phyloP scores from a whole-genome alignment of 1,140 invertebrate species.

The Himalopsyche phryganea region DNA sequence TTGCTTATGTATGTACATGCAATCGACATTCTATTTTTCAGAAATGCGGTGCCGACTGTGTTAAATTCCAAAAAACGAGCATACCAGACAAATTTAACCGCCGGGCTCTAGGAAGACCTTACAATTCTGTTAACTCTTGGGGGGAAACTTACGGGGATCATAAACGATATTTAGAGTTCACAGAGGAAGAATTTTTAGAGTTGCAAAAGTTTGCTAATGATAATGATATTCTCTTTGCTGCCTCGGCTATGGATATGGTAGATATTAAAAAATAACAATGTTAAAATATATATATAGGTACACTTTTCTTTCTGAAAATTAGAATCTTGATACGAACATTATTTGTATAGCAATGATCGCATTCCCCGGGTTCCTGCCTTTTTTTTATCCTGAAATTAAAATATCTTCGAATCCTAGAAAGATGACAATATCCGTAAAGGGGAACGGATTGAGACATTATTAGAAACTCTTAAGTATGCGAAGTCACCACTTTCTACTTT shows the following conservation, averaged over 20 bases:
- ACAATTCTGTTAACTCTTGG: slow-evolving; percentile 65
- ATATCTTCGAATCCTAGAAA: too few species aligned
- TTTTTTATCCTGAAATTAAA: too few species aligned
- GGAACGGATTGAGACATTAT: too few species aligned
- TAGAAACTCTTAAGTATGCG: too few species aligned
- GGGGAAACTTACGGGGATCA: slow-evolving; percentile 76
- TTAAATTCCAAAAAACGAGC: slow-evolving; percentile 79
- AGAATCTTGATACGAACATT: too few species aligned
- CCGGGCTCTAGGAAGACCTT: slow-evolving; percentile 59
- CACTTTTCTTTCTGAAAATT: too few species aligned
- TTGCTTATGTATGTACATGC: neutral
- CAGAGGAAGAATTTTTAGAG: slow-evolving; percentile 60
- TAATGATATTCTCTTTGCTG: slow-evolving; percentile 64
- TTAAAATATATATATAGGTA: too few species aligned
- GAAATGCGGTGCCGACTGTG: slow-evolving; percentile 73
- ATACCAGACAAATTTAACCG: slow-evolving; percentile 67
- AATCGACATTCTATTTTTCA: slow-evolving; percentile 40
- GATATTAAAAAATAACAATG: too few species aligned
- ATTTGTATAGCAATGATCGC: too few species aligned
- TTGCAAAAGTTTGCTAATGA: slow-evolving; percentile 64
- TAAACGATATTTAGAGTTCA: slow-evolving; percentile 68
- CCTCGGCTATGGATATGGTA: slow-evolving; percentile 78
- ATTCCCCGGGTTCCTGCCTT: too few species aligned
- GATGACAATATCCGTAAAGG: too few species aligned
- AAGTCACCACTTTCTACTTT: too few species aligned